Base-by-base conservation (phyloP, 1,140 invertebrate genomes). In the Tenebrio molitor region DNA sequence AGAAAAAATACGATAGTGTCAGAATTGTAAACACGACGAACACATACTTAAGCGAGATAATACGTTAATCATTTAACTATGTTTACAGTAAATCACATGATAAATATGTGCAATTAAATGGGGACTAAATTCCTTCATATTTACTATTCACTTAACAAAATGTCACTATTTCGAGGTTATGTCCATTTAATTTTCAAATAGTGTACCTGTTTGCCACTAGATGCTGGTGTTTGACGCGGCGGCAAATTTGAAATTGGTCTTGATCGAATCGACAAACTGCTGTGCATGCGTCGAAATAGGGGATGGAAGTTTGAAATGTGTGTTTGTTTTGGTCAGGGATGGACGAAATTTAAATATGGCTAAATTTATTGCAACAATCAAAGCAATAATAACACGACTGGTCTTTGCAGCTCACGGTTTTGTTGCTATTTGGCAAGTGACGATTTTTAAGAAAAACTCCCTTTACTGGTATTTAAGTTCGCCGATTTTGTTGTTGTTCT, bases 341-440 rank as follows among this genome's bases (percentile, higher is more conserved):
- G 25, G 62, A 41, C 19, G 14, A 19, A 25, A 63, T 66, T 44
- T 72, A 46, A 62, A 84, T 44, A 91, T 92, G 84, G 89, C 89
- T 21, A 91, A 91, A 84, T 88, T 93, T 77, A 85, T 94, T 71
- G 92, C 92, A 0, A 91, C 91, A 4, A 87, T 93, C 44, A 95
- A 94, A 83, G 93, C 92, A 2, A 91, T 94, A 68, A 87, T 94
- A 2, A 94, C 93, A 2, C 85, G 93, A 50, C 78, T 94, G 12
- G 92, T 94, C 39, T 95, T 94, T 78, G 91, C 90, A 0, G 87
- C 88, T 0, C 93, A 95, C 77, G 92, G 92, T 15, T 88, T 93
- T 58, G 85, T 94, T 14, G 92, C 92, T 0, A 92, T 93, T 77
- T 94, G 92, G 92, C 91, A 93, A 83, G 91, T 93, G 8, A 92